Evolutionary conservation across 2,113 vertebrate species (phyloP), one percentile per base, ranked within the genome.

Genomic region (Equus quagga): DNA sequence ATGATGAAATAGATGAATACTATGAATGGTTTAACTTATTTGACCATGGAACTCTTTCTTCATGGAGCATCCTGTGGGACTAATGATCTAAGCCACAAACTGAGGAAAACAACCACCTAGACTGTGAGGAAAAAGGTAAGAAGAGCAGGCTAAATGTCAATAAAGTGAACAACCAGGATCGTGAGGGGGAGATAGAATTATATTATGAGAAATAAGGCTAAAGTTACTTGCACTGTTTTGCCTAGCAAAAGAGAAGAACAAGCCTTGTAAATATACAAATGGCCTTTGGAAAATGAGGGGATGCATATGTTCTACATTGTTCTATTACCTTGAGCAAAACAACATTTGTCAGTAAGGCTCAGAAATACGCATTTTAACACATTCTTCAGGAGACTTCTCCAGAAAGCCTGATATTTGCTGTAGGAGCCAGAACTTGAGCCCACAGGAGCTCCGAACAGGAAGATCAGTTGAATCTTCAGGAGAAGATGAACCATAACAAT

Each of bases 181-280:
- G 3, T 4, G 7, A 70, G 13, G 18, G 3, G 28, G 70, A n/a
- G 26, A 51, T 0, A 81, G 36, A 85, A 54, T 31, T 19, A 3
- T 19, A n/a, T 26, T 28, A n/a, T 17, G 36, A 67, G 24, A 82
- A 62, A 28, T 11, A 78, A 86, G 13, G 23, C 28, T 56, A 11
- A 84, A 62, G 85, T 54, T 58, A 58, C 7, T 44, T 65, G 19
- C 0, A 76, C 9, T 83, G 46, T 21, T 67, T 36, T 91, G 11
- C 80, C 4, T 14, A 73, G 86, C 11, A 72, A 85, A 70, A 91
- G 51, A 49, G 21, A 92, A 69, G 11, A 91, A 70, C 7, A 24
- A 93, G 41, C 31, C 56, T 44, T 69, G 8, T 11, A 62, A 86
- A 78, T 44, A 72, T 13, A 60, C 17, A 94, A 73, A 95, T 28